Base-by-base conservation (phyloP, 1,140 invertebrate species). In the Drosophila albomicans region DNA sequence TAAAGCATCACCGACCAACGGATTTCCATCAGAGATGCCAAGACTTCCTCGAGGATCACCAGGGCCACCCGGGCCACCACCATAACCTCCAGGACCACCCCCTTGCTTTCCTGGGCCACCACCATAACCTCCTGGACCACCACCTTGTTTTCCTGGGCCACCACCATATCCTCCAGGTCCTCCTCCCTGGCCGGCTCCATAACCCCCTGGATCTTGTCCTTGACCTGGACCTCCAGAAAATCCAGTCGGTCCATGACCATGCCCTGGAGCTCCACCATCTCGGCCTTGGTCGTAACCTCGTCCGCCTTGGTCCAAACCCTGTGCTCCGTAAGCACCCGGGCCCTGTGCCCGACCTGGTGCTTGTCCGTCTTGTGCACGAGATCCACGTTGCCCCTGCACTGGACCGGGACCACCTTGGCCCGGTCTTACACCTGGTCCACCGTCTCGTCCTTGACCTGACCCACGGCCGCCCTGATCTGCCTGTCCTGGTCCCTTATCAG, bases 1-100 rank as follows among this genome's bases (percentile, higher is more conserved):
- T 0, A 92, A 62, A 59, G 87, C 91, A 43, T 92, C 91, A 16
- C 81, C 79, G 5, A 73, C 66, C 48, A 87, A 41, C 10, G 70
- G 43, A 25, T 73, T 75, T 7, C 38, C 49, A 45, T 62, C 20
- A 7, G 45, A 13, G 16, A 51, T 49, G 5, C 62, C 25, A 2
- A 38, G 25, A 28, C 68, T 25, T 15, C 28, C 28, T 4, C 20
- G 3, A n/a, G 25, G 15, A 38, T 35, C 48, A 11, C 25, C 51
- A 3, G 38, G 35, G 8, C 56, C 35, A 1, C 43, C 61, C 3
- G 68, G 45, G 13, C 59, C 61, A n/a, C 65, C 13, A 1, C 67
- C 54, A 3, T 3, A 30, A 7, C 71, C 45, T n/a, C 70, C 32
- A 57, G 67, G 38, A 7, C 45, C 45, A 1, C 61, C 56, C 6